Evolutionary conservation across 1,140 invertebrate species (phyloP), one percentile per base, ranked within the genome.

Genomic region (Acyrthosiphon pisum): DNA sequence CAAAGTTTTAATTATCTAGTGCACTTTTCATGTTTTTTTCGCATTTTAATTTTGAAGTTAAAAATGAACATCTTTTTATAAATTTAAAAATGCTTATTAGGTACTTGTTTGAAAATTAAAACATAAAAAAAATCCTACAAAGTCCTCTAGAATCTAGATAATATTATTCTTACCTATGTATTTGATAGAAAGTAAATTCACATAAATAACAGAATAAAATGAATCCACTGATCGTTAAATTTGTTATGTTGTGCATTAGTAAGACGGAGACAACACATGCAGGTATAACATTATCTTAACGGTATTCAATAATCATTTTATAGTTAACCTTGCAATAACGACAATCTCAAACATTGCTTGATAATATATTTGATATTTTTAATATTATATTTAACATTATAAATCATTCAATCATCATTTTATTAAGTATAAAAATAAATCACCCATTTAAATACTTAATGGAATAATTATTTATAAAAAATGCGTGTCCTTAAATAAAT

Each of bases 401-500:
- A 18, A 76, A 76, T 76, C 60, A 76, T 76, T 35, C n/a, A 18
- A n/a, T 68, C 30, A 68, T 68, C n/a, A 76, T 76, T 76, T n/a
- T 76, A 76, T 76, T n/a, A 76, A 76, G 4, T 76, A 76, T n/a
- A 35, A 6, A 68, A n/a, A n/a, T 76, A 76, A 76, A 76, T 76
- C 60, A n/a, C 14, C 30, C 14, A 0, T 14, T 76, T 35, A 20
- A 76, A 35, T 0, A 6, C 30, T 76, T 76, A 18, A 20, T 14
- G 30, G n/a, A 76, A 76, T 76, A 76, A n/a, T 76, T 76, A 76
- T n/a, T n/a, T 18, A 76, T 76, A 76, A 76, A n/a, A n/a, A 76
- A 2, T n/a, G 4, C 4, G 4, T 76, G n/a, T 76, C 30, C 9
- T 30, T 18, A n/a, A 76, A 76, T 76, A 76, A 76, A 76, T n/a